Evolutionary conservation across 1,140 invertebrate genomes (phyloP), one percentile per base, ranked within the genome.

Genomic region (Drosophila ironensis): DNA sequence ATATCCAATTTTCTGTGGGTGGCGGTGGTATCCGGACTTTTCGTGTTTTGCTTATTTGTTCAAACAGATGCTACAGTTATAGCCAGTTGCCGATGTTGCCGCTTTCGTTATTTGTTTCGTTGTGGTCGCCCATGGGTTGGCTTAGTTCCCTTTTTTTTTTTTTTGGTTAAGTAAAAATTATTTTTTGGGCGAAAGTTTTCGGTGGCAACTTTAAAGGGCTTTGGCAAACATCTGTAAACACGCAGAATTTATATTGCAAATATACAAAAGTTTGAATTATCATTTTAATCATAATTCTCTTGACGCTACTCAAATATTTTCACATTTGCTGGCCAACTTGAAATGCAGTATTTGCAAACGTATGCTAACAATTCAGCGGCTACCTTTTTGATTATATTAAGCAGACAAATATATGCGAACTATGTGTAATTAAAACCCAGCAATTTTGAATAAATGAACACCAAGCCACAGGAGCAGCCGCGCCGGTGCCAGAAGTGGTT

Each of bases 1-100:
- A 14, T 12, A 33, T 33, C 11, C 14, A 33, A 12, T 12, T 33
- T 5, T 4, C 4, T 12, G 8, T 33, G 2, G 4, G 3, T 33
- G 1, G 8, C 2, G 11, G 28, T 30, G 12, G 30, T 24, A 44
- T 47, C 16, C 30, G 38, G 12, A 45, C 50, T 54, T 51, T 69
- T 8, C 54, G 70, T 84, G 77, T 84, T 81, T 77, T 44, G 68
- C 47, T 56, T 82, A 84, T 82, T 81, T 81, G 77, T 82, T 81
- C 37, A 42, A 72, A 68, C 77, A 81, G 77, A 82, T 81, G 77
- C 57, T 72, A 67, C 77, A 67, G 25, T 61, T 72, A 67, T 80
- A 59, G 33, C 47, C 37, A 48, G 35, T 53, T 45, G 53, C 25
- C 52, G 16, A 41, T 38, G 47, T 48, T 30, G 28, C 40, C 42